Evolutionary conservation across 2,888 invertebrate species (phyloP).

Genomic region (Oligia strigilis): DNA sequence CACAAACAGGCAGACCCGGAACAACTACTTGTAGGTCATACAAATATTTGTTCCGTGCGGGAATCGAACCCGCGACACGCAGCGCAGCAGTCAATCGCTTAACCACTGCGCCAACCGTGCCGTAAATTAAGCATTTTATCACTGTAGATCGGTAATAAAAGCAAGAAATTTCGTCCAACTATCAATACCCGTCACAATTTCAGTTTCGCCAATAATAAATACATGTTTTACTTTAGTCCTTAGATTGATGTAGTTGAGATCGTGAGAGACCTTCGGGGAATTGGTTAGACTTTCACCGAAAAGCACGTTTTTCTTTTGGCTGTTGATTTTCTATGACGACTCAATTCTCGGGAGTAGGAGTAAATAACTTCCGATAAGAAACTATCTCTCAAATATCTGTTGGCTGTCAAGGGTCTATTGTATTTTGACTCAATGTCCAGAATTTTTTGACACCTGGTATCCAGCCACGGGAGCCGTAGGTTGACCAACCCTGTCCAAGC

Average conservation of each 20-base stretch:
- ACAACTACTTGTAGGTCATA: too few relatives aligned
- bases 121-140: neutral
- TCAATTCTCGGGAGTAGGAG: neutral
- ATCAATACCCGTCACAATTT: neutral
- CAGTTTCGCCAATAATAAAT: neutral
- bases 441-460: neutral
- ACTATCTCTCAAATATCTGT: neutral
- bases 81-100: too few relatives aligned
- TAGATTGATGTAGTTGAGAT: neutral
- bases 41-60: too few relatives aligned
- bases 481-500: neutral
- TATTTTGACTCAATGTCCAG: neutral
- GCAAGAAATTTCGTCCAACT: neutral
- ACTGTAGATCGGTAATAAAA: neutral
- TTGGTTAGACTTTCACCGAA: neutral
- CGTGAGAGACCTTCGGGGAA: neutral
- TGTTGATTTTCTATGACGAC: conserved; percentile 7
- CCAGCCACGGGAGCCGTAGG: neutral
- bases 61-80: too few relatives aligned
- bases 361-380: neutral
- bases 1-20: too few relatives aligned
- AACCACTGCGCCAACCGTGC: too few relatives aligned
- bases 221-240: neutral
- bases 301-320: neutral
- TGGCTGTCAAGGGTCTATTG: neutral